Percentiles rank a stretch among this genome's conserved stretches.
Conservation (phyloP, 2,113 vertebrate species). For the Glaucomys volans region DNA sequence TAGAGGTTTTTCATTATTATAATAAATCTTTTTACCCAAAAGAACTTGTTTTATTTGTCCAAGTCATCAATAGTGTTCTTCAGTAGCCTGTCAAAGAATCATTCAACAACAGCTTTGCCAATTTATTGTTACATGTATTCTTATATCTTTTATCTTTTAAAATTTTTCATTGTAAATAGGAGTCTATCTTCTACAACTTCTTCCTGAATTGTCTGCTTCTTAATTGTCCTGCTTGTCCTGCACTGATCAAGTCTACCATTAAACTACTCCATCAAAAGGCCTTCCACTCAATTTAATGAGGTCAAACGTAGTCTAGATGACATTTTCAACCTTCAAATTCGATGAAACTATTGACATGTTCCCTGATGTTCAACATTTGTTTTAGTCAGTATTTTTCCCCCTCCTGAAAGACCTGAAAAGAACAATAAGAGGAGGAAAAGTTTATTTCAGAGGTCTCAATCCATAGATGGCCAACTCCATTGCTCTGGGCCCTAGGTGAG, state of each 20-base stretch:
- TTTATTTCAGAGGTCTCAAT: too few species aligned
- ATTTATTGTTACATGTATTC: conserved; percentile 6
- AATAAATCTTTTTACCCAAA: background rate
- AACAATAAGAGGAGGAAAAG: too few species aligned
- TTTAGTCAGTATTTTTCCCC: too few species aligned
- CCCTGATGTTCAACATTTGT: background rate
- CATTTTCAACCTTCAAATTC: background rate
- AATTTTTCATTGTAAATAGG: background rate
- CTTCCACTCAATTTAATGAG: background rate
- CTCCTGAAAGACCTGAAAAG: too few species aligned
- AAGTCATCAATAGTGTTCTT: background rate
- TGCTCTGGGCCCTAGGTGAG: too few species aligned
- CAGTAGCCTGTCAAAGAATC: background rate
- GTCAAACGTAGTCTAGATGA: background rate
- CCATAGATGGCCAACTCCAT: too few species aligned
- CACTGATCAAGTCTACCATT: background rate
- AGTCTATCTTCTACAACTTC: background rate
- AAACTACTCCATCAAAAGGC: background rate
- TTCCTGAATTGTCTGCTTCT: background rate
- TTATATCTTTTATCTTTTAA: background rate
- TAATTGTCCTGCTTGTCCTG: background rate
- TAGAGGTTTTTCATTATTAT: background rate
- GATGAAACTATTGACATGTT: background rate
- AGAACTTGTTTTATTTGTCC: background rate
- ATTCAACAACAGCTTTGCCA: background rate